Percentiles rank a stretch among this genome's conserved stretches.
phyloP scores from a whole-genome alignment of 2,113 vertebrate species.

The Gobiocypris rarus region DNA sequence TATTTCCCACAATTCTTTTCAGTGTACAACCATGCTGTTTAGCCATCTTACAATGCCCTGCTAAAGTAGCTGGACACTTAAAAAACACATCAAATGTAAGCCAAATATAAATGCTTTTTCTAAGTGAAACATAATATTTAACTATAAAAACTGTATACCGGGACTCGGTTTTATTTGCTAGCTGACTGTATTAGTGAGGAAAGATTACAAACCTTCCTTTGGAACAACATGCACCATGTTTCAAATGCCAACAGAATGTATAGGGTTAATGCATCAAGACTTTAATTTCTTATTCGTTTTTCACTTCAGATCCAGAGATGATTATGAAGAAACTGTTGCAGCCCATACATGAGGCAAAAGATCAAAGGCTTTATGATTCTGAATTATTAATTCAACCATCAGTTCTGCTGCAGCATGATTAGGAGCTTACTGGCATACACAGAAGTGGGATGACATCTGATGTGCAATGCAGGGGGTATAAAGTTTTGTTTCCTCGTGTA shows the following conservation, averaged over 20 bases:
- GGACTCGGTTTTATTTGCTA: not conserved
- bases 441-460: not conserved
- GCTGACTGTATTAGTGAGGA: not conserved
- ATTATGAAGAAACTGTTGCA: constrained; percentile 48
- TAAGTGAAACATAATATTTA: not conserved
- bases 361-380: not conserved
- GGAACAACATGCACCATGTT: not conserved
- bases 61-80: not conserved
- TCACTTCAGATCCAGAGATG: constrained; percentile 5
- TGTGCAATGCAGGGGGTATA: not conserved
- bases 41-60: not conserved
- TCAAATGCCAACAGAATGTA: constrained; percentile 71
- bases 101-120: not conserved
- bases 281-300: not conserved
- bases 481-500: not conserved
- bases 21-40: not conserved
- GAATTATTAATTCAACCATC: not conserved
- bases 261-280: constrained; percentile 11
- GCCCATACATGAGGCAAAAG: not conserved
- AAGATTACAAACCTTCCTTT: not conserved
- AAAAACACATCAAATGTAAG: not conserved
- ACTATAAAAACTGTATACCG: not conserved
- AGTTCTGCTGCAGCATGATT: not conserved
- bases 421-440: not conserved
- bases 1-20: not conserved